These are phyloP conservation scores for Chrysochloris asiatica DNA, from an alignment of 2,113 vertebrate species.

Conservation along the genomic window DNA sequence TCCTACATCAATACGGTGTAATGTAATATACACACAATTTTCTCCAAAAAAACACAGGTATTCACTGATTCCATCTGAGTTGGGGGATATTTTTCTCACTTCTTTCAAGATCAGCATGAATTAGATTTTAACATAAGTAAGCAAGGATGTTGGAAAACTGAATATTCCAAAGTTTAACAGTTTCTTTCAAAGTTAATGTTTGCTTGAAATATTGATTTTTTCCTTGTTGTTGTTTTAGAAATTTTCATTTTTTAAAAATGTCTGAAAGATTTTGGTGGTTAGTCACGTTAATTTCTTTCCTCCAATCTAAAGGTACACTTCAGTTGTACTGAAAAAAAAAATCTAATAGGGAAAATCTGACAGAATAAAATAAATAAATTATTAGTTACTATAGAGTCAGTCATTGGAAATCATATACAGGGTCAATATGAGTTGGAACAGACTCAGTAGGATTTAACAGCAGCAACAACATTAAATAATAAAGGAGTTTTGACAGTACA, in stretches of 20 bases:
- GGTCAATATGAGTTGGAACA: not conserved
- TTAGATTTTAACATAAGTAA: not conserved
- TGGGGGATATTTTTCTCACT: not conserved
- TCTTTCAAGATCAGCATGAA: not conserved
- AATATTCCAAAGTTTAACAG: not conserved
- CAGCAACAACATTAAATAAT: not conserved
- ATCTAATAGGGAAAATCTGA: not conserved
- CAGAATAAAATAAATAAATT: not conserved
- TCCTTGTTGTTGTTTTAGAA: not conserved
- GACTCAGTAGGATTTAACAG: no score
- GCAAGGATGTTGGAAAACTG: not conserved
- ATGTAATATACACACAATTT: not conserved
- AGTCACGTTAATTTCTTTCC: not conserved
- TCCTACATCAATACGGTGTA: not conserved
- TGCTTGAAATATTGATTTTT: not conserved
- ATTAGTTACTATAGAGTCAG: not conserved
- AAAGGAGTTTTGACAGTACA: no score
- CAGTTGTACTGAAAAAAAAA: not conserved
- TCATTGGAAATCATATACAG: not conserved
- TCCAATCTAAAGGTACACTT: not conserved
- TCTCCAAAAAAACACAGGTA: not conserved
- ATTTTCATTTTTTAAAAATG: not conserved
- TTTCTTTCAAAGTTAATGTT: slow-evolving; percentile 29
- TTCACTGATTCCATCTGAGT: not conserved
- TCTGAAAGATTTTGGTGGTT: not conserved